These are phyloP conservation scores for Pogona vitticeps DNA, from an alignment of 2,113 vertebrate species.

Conservation along the genomic window DNA sequence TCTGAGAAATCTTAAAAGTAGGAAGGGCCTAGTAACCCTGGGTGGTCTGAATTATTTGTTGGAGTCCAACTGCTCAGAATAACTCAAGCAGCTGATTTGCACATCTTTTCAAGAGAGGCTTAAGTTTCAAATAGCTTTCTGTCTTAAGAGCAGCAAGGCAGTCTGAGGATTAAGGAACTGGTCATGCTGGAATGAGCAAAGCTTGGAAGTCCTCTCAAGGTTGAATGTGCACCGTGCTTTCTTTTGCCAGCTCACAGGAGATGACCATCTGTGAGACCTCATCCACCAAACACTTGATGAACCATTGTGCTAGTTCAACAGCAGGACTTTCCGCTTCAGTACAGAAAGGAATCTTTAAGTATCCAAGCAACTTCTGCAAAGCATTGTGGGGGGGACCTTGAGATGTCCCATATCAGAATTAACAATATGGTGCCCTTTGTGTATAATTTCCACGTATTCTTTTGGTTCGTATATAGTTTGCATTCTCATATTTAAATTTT, in stretches of 20 bases:
- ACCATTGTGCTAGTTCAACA: not conserved
- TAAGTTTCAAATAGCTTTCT: not conserved
- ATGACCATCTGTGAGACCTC: not conserved
- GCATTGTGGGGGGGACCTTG: not conserved
- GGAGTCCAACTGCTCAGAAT: not conserved
- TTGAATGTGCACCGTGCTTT: not conserved
- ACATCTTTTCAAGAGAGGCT: not conserved
- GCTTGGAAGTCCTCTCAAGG: slow-evolving; percentile 9
- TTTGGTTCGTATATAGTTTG: not conserved
- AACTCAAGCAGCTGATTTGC: not conserved
- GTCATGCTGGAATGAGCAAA: not conserved
- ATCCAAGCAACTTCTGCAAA: not conserved
- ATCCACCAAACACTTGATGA: not conserved
- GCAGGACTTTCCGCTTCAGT: slow-evolving; percentile 9
- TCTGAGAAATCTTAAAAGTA: not conserved
- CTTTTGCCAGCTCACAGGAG: not conserved
- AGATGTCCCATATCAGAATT: not conserved
- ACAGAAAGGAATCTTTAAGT: slow-evolving; percentile 8
- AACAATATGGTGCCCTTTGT: not conserved
- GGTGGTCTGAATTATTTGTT: not conserved
- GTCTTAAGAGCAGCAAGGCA: not conserved
- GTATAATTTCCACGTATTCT: slow-evolving; percentile 15
- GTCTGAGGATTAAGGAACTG: not conserved
- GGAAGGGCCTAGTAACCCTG: not conserved
- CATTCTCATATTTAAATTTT: not conserved